Evolutionary conservation across 2,888 invertebrate genomes (phyloP), one percentile per base, ranked within the genome.

Genomic region (Sabatieria punctata): DNA sequence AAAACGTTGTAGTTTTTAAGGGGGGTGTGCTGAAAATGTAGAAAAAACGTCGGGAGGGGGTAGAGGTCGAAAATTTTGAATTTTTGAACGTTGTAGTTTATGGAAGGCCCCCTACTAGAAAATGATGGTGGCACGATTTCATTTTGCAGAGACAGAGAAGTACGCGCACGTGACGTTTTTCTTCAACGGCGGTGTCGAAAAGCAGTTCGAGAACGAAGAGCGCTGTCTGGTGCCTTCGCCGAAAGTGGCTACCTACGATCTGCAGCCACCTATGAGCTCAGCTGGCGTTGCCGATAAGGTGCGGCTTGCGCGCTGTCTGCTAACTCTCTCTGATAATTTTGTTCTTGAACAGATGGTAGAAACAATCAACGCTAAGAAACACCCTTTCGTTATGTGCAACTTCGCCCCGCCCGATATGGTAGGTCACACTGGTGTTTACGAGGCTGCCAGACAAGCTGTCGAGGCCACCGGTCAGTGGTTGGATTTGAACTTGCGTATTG

Each of bases 161-260:
- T 69, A 71, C 54, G 68, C 69, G 13, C 69, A 69, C 50, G 70
- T 69, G n/a, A 69, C 69, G 1, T 69, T 71, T 55, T 69, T 69
- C 59, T 69, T 69, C 60, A 69, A 69, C 49, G 69, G 69, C 15
- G 70, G 69, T 4, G 57, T 60, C 38, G 69, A 69, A 52, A 56
- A 57, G 25, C 59, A 58, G 24, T 71, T 70, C 50, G 60, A 60
- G 19, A 55, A 54, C 36, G 69, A 69, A 54, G 68, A 68, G 18
- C 55, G 69, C 4, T 50, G 57, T 40, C 57, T 69, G 62, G 67
- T 70, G n/a, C 61, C 67, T 1, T 70, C 69, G 25, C 69, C 69
- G 13, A 70, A 68, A 56, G 56, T 69, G 19, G 62, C 68, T 36
- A 69, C 69, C 1, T 69, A 69, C 51, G 69, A 69, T 51, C 55